These are phyloP conservation scores for Atrichornis clamosus DNA, from an alignment of 2,113 vertebrate genomes.

Conservation along the genomic window DNA sequence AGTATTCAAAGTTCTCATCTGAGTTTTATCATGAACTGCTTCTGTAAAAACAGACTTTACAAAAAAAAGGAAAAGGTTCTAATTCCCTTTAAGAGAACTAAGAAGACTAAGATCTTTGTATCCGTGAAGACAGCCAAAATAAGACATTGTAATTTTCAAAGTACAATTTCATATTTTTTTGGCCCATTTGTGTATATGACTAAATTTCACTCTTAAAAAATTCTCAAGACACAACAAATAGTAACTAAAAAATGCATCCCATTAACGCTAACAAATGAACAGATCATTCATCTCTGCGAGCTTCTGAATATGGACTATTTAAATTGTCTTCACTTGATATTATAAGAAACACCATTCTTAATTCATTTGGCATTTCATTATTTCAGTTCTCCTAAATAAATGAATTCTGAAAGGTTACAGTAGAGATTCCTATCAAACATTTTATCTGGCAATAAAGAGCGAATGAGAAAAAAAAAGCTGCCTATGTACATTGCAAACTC, in stretches of 20 bases:
- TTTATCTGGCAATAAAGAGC: conserved; percentile 63
- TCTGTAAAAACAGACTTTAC: neutral
- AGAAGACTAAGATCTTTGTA: neutral
- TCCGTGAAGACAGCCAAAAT: rapidly evolving
- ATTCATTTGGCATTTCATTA: conserved; percentile 75
- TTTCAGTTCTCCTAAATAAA: conserved; percentile 73
- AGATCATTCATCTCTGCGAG: conserved; percentile 58
- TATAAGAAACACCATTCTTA: conserved; percentile 73
- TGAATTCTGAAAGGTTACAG: conserved; percentile 73
- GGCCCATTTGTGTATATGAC: neutral
- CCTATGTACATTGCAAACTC: conserved; percentile 42
- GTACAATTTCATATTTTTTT: neutral
- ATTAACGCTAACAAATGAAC: conserved; percentile 58
- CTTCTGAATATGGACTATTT: conserved; percentile 52
- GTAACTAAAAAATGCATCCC: conserved; percentile 11
- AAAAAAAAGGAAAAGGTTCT: neutral
- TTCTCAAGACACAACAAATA: neutral
- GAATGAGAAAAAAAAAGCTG: conserved; percentile 21
- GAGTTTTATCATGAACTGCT: neutral
- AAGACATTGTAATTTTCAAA: neutral
- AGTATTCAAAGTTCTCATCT: neutral
- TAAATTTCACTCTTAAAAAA: neutral
- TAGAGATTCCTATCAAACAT: conserved; percentile 62
- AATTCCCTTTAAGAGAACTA: neutral
- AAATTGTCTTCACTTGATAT: conserved; percentile 68